These are phyloP conservation scores for Spodoptera frugiperda DNA, from an alignment of 1,140 invertebrate species.

Conservation along the genomic window DNA sequence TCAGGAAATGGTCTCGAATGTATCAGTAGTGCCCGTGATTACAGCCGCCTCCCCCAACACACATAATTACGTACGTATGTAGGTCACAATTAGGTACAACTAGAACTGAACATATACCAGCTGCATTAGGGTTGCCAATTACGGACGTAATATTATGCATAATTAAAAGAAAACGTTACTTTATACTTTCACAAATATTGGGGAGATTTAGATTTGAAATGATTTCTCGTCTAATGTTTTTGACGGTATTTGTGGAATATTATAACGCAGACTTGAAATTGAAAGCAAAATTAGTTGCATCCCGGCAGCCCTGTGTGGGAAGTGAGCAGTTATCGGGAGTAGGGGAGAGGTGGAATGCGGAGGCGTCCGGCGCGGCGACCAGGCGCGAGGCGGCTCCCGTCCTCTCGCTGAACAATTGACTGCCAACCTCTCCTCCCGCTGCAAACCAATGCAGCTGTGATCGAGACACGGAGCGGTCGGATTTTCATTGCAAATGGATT, in stretches of 20 bases:
- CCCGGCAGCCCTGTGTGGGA: slow-evolving; percentile 53
- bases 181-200: too few relatives aligned
- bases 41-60: slow-evolving; percentile 1
- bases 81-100: slow-evolving; percentile 21
- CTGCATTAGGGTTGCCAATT: neutral
- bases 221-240: too few relatives aligned
- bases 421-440: slow-evolving; percentile 20
- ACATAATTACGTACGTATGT: slow-evolving; percentile 30
- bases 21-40: slow-evolving; percentile 20
- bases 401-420: slow-evolving; percentile 52
- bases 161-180: too few relatives aligned
- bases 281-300: neutral
- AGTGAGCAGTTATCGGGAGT: slow-evolving; percentile 61
- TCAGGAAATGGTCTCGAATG: slow-evolving; percentile 38
- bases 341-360: slow-evolving; percentile 65
- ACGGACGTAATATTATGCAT: too few relatives aligned
- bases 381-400: slow-evolving; percentile 24
- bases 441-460: slow-evolving; percentile 47
- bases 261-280: neutral
- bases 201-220: neutral
- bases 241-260: neutral
- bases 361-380: slow-evolving; percentile 58
- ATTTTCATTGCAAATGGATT: neutral
- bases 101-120: slow-evolving; percentile 5
- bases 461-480: neutral